Percentiles rank a stretch among this genome's conserved stretches.
Evolutionary conservation across 2,797 vertebrate species (phyloP).

Genomic region (Mormyrops attenuatus): DNA sequence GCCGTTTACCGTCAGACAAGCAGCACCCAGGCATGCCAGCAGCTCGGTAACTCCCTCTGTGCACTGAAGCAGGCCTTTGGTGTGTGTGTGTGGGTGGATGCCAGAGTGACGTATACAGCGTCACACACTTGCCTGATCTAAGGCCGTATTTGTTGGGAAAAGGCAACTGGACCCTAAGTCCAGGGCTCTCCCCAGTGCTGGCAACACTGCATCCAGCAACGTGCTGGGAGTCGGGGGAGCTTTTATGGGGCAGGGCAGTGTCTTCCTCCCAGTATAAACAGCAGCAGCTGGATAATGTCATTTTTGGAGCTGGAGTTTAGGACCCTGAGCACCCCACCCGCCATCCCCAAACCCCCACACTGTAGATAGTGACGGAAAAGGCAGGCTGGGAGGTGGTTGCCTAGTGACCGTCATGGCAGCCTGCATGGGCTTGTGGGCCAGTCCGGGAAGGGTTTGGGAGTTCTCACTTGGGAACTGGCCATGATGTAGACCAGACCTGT

Average conservation of each 20-base stretch:
- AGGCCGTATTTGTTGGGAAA: not conserved
- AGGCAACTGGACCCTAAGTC: not conserved
- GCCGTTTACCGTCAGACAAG: constrained; percentile 57
- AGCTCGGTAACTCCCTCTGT: constrained; percentile 41
- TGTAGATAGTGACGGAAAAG: not conserved
- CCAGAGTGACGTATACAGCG: not conserved
- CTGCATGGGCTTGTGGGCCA: constrained; percentile 32
- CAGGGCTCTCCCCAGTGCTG: not conserved
- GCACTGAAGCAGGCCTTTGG: constrained; percentile 4
- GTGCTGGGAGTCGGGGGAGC: not conserved
- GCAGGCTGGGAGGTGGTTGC: not conserved
- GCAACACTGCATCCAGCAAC: not conserved
- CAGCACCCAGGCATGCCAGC: constrained; percentile 56
- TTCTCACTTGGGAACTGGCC: constrained; percentile 69
- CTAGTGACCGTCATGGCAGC: not conserved
- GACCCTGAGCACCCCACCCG: constrained; percentile 35
- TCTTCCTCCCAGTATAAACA: constrained; percentile 59
- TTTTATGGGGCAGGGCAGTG: not conserved
- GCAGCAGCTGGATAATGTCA: constrained; percentile 76
- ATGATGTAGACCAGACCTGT: constrained; percentile 68
- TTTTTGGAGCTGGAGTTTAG: constrained; percentile 68
- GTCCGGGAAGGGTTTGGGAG: constrained; percentile 62
- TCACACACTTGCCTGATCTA: not conserved
- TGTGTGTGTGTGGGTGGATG: not conserved
- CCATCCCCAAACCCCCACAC: not conserved